Conservation (phyloP, 2,888 invertebrate genomes). For the Drosophila kokeensis region DNA sequence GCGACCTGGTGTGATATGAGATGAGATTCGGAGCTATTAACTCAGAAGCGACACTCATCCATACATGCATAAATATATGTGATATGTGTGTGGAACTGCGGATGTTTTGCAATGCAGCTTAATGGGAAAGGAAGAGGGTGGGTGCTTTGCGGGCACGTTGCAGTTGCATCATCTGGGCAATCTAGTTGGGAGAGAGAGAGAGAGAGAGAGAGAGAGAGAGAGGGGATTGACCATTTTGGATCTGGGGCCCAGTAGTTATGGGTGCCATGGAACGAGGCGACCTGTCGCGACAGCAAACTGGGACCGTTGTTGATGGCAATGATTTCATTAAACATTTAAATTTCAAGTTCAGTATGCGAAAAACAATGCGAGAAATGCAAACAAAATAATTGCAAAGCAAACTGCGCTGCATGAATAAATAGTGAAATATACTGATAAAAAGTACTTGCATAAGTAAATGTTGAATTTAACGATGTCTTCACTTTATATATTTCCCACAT, state of each 20-base stretch:
- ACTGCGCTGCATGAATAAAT: constrained; percentile 17
- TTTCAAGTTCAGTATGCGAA: constrained; percentile 68
- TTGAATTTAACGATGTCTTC: neutral
- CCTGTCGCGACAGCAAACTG: constrained; percentile 33
- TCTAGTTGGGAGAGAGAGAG: neutral
- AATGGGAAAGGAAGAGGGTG: neutral
- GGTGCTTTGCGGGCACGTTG: neutral
- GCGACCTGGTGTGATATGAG: constrained; percentile 17
- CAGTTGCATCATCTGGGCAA: constrained; percentile 50
- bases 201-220: neutral
- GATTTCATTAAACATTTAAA: constrained; percentile 79
- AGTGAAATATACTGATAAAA: neutral
- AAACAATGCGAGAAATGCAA: constrained; percentile 5
- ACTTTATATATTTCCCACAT: neutral
- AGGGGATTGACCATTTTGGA: constrained; percentile 30
- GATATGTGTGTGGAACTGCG: constrained; percentile 10
- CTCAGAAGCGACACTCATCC: constrained; percentile 25
- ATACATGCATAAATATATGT: neutral
- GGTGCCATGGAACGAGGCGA: constrained; percentile 8
- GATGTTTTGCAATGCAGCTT: constrained; percentile 16
- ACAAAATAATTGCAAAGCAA: constrained; percentile 9
- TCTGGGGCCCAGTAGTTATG: neutral
- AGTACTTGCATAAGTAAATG: neutral
- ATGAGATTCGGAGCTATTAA: constrained; percentile 32
- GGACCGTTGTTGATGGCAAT: constrained; percentile 55